phyloP scores from a whole-genome alignment of 2,797 vertebrate genomes.

The Pseudocheirus occidentalis region DNA sequence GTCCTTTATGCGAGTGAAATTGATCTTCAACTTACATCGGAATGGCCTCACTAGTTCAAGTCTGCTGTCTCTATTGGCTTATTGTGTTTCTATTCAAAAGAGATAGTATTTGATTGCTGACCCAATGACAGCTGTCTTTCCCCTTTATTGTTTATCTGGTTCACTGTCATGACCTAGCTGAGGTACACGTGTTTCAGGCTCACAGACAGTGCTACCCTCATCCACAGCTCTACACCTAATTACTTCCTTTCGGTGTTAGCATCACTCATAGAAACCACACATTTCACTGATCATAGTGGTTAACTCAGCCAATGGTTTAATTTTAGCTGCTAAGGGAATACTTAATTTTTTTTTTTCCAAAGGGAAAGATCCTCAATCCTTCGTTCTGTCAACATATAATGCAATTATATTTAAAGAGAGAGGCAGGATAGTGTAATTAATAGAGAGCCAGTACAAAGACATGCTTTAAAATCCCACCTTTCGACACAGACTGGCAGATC shows the following conservation, averaged over 20 bases:
- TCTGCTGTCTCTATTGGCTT: background rate
- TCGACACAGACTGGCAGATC: background rate
- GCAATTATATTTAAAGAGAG: slow-evolving; percentile 4
- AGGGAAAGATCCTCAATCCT: background rate
- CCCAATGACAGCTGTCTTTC: background rate
- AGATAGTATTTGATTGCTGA: background rate
- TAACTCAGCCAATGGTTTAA: slow-evolving; percentile 41
- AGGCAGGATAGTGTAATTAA: background rate
- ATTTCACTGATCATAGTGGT: slow-evolving; percentile 34
- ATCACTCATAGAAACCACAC: slow-evolving; percentile 7
- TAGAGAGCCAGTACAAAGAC: background rate
- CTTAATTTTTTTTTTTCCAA: slow-evolving; percentile 39
- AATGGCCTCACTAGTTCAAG: background rate
- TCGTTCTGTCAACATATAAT: slow-evolving; percentile 8
- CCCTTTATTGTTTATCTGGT: background rate
- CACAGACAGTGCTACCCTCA: background rate
- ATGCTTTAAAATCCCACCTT: background rate
- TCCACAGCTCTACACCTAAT: slow-evolving; percentile 36
- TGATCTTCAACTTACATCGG: slow-evolving; percentile 14
- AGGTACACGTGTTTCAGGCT: background rate
- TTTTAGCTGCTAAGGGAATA: slow-evolving; percentile 14
- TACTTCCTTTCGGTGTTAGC: slow-evolving; percentile 49
- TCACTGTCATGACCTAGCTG: background rate
- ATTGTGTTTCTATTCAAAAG: slow-evolving; percentile 12
- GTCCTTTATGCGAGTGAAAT: background rate